phyloP scores from a whole-genome alignment of 2,797 vertebrate species.

The Sebastes taczanowskii region DNA sequence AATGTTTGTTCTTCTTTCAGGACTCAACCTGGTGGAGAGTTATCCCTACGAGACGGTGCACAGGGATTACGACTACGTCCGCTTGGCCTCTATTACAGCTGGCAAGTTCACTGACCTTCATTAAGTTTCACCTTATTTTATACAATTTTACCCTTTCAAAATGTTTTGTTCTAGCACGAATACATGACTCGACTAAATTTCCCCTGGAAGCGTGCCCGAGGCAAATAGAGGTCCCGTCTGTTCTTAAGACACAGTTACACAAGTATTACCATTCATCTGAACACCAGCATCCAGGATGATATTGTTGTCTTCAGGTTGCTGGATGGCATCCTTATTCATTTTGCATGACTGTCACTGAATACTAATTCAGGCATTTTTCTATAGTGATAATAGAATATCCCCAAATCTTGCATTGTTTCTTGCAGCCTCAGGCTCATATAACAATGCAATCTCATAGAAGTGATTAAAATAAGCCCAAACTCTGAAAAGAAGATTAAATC shows the following conservation, averaged over 20 bases:
- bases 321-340: constrained; percentile 32
- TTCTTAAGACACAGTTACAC: constrained; percentile 14
- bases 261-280: constrained; percentile 17
- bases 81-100: constrained; percentile 92
- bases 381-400: not conserved
- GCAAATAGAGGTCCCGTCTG: constrained; percentile 13
- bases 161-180: not conserved
- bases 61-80: constrained; percentile 89
- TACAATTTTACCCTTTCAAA: constrained; percentile 12
- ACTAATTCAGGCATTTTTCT: constrained; percentile 5
- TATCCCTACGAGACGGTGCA: constrained; percentile 89
- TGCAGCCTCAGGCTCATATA: not conserved
- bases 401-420: not conserved
- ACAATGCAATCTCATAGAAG: not conserved
- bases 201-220: constrained; percentile 21
- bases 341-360: constrained; percentile 8
- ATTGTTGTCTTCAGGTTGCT: constrained; percentile 4
- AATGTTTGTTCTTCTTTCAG: constrained; percentile 62
- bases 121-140: constrained; percentile 34
- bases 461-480: constrained; percentile 1
- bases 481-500: not conserved
- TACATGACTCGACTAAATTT: not conserved
- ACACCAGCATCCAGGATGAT: constrained; percentile 14
- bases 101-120: constrained; percentile 75
- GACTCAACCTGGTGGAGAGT: constrained; percentile 89